Conservation (phyloP, 1,140 invertebrate genomes). For the Spodoptera frugiperda region DNA sequence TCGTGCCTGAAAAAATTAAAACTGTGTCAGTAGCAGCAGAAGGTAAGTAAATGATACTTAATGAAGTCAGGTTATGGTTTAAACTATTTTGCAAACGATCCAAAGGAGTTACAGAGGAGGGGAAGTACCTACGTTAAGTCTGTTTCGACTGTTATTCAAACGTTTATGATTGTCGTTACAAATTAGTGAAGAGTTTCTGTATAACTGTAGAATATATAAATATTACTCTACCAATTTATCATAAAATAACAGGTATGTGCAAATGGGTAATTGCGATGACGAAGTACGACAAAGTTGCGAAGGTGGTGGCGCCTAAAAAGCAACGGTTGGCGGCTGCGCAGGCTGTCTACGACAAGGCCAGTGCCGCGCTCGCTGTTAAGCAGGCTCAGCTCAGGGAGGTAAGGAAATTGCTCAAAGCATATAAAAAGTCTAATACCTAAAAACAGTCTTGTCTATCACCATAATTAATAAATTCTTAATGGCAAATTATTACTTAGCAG, state of each 20-base stretch:
- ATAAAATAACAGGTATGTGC: constrained; percentile 88
- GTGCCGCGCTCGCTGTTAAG: constrained; percentile 91
- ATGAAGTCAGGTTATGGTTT: no score
- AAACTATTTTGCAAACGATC: no score
- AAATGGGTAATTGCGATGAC: constrained; percentile 97
- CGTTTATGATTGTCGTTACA: no score
- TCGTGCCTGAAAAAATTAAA: constrained; percentile 97
- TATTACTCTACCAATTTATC: no score
- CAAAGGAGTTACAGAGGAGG: no score
- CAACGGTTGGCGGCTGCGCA: constrained; percentile 92
- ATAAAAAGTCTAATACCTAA: no score
- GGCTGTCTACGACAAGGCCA: constrained; percentile 89
- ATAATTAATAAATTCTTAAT: neutral
- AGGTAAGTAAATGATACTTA: constrained; percentile 75
- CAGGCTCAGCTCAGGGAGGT: constrained; percentile 90
- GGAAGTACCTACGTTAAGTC: no score
- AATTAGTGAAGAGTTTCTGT: no score
- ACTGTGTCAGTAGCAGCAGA: constrained; percentile 92
- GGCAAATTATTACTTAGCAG: neutral
- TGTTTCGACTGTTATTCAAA: no score
- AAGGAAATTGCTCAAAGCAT: constrained; percentile 4
- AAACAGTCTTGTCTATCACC: no score
- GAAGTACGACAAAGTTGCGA: constrained; percentile 97
- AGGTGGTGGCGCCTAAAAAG: constrained; percentile 95
- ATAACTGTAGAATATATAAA: no score